Percentiles rank a stretch among this genome's conserved stretches.
Conservation (phyloP, 2,113 vertebrate genomes). For the Verasper variegatus region DNA sequence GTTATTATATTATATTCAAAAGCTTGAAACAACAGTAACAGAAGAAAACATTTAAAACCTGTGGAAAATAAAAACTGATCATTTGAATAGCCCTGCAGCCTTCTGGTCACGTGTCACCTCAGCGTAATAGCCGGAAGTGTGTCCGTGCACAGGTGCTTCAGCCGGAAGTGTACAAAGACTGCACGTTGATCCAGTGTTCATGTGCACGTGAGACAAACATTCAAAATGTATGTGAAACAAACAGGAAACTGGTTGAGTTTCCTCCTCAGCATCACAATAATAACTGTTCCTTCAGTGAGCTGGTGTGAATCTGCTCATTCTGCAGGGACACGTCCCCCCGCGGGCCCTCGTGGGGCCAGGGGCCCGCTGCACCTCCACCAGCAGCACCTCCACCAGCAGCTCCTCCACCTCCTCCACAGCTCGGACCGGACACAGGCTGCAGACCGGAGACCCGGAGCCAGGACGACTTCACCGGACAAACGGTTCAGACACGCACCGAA, state of each 20-base stretch:
- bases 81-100: too few relatives aligned
- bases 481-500: not conserved
- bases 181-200: fast-evolving
- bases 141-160: too few relatives aligned
- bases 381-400: not conserved
- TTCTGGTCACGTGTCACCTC: too few relatives aligned
- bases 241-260: slow-evolving; percentile 16
- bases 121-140: too few relatives aligned
- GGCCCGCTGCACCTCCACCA: not conserved
- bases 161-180: slow-evolving; percentile 30
- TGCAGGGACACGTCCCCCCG: not conserved
- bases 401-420: too few relatives aligned
- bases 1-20: too few relatives aligned
- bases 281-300: not conserved
- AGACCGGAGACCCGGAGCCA: not conserved
- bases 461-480: not conserved
- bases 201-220: slow-evolving; percentile 22
- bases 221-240: slow-evolving; percentile 55
- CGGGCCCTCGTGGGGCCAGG: not conserved
- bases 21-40: too few relatives aligned
- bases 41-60: too few relatives aligned
- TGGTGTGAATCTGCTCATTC: slow-evolving; percentile 13
- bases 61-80: too few relatives aligned
- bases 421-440: not conserved
- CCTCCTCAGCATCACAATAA: slow-evolving; percentile 33